Base-by-base conservation (phyloP, 1,140 invertebrate species). In the Telenomus remus region DNA sequence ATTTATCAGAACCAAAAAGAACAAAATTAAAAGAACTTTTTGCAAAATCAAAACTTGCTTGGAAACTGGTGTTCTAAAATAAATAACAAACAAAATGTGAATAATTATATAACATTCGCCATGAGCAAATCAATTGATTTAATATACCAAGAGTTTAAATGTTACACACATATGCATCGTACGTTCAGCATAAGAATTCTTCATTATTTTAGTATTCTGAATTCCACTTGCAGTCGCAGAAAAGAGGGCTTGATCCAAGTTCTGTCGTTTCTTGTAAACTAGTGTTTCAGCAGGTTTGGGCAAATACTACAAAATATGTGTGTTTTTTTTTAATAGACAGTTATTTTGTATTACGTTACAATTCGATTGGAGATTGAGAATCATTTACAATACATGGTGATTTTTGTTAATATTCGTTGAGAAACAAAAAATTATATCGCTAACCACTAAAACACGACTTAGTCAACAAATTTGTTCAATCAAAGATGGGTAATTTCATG, bases 91-190 rank as follows among this genome's bases (percentile, higher is more conserved):
- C n/a, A n/a, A n/a, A 51, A 56, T 61, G 47, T 19, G 60, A 78
- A 71, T 73, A 74, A 78, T 55, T 74, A 50, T 71, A 75, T 78
- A 78, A 75, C 66, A 75, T 75, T 75, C 71, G 71, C 71, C 76
- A 64, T 78, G 76, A 78, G 76, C 71, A 78, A 78, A 78, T 78
- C 66, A 78, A 75, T 75, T 63, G 76, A 75, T 78, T 78, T 78
- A 78, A 78, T 78, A 75, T 78, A 75, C 56, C 71, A 78, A 78
- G 76, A 78, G 76, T 78, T 27, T 70, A 78, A 69, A 74, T 78
- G 74, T 78, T 78, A 78, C 76, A 78, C 76, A 78, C 71, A 74
- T 74, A 78, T 78, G 76, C 69, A 74, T 74, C 76, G 61, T 78
- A 78, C 76, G 76, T 72, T 77, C 74, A 77, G 74, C 76, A 63